Base-by-base conservation (phyloP, 2,888 invertebrate species). In the Nomada flava region DNA sequence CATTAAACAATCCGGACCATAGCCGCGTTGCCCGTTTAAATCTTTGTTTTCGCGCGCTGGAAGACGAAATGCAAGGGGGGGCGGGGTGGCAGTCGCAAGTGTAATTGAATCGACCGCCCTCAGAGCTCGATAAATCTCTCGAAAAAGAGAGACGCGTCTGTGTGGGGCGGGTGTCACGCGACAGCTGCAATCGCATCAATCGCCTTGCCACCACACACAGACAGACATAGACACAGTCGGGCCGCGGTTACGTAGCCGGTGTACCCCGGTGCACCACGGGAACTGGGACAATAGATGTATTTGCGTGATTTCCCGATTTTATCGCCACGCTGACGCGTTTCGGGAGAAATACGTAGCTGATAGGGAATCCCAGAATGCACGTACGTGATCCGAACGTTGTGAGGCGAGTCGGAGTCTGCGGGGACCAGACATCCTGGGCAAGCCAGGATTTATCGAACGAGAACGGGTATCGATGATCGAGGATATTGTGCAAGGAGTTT, bases 21-120 rank as follows among this genome's bases (percentile, higher is more conserved):
- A 82, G 73, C 86, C 82, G 82, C 87, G 88, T 85, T 85, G 83
- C 84, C 80, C 85, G 89, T 87, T 90, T 90, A 89, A 89, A 91
- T 91, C 90, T 90, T 89, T 88, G 89, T 89, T 89, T 89, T 83
- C 88, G 73, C 65, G 59, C 57, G 64, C 18, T 26, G 55, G 44
- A 73, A 75, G 81, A 76, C 81, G 78, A 77, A 79, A 84, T 60
- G 73, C 78, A 60, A 47, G 76, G 60, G 68, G 68, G 7, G 10
- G 13, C 26, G 55, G 1, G 72, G 23, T 23, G 57, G 71, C 20
- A 50, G 82, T 77, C 50, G 85, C 80, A 55, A 71, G 47, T 75
- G 88, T 88, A 88, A 88, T 88, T 88, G 88, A 88, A 88, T 88
- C 84, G 86, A 82, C 73, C 79, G 71, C 83, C 81, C 84, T 88